Percentiles rank a stretch among this genome's conserved stretches.
phyloP scores from a whole-genome alignment of 2,797 vertebrate species.

The Fistularia tabacaria region DNA sequence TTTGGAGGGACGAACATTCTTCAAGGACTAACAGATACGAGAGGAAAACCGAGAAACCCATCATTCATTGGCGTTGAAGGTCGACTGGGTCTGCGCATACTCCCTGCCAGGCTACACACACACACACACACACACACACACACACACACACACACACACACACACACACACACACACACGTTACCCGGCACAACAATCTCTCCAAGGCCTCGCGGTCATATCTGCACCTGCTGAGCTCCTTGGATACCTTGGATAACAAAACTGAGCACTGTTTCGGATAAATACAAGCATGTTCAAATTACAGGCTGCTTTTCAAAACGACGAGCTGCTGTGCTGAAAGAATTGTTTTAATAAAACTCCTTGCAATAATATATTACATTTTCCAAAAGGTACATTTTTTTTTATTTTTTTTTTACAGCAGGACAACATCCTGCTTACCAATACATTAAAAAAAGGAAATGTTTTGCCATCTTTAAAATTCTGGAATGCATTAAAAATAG shows the following conservation, averaged over 20 bases:
- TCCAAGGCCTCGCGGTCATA: no score
- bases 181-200: no score
- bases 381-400: conserved; percentile 11
- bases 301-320: neutral
- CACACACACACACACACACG: no score
- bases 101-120: neutral
- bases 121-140: neutral
- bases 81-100: no score
- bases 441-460: neutral
- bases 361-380: conserved; percentile 36
- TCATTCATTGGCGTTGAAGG: no score
- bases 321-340: neutral
- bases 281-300: neutral
- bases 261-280: neutral
- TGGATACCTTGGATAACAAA: neutral
- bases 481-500: conserved; percentile 2
- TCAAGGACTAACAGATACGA: no score
- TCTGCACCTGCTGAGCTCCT: no score
- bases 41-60: no score
- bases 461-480: conserved; percentile 10
- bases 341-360: conserved; percentile 25
- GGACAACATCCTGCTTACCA: conserved; percentile 17
- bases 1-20: no score
- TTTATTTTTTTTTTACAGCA: neutral
- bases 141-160: no score